Percentiles rank a stretch among this genome's conserved stretches.
These are phyloP conservation scores for Eriosoma lanigerum DNA, from an alignment of 1,140 invertebrate genomes.

Conservation along the genomic window DNA sequence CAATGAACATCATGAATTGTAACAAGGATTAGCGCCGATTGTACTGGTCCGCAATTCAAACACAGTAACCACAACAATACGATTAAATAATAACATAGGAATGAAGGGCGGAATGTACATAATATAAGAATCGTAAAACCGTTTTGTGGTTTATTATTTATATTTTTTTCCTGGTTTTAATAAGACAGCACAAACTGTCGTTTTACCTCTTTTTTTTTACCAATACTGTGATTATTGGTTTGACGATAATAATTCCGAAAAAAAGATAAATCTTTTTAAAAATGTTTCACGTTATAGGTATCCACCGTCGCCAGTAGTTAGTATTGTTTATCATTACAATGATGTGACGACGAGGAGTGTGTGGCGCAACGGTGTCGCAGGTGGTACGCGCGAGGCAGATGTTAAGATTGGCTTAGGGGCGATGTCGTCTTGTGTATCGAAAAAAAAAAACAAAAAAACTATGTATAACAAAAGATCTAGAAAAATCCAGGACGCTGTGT, in stretches of 20 bases:
- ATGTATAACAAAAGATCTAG: constrained; percentile 21
- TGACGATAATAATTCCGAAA: neutral
- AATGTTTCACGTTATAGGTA: neutral
- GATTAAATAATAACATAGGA: neutral
- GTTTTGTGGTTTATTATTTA: neutral
- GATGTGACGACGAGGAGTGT: constrained; percentile 1
- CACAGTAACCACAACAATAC: constrained; percentile 27
- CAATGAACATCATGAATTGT: neutral
- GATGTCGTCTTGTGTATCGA: constrained; percentile 43
- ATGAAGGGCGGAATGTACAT: neutral
- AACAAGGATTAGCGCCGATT: constrained; percentile 40
- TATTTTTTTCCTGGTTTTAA: neutral
- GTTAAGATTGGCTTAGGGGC: constrained; percentile 47
- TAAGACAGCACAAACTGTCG: neutral
- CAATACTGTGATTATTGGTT: neutral
- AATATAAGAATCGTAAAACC: constrained; percentile 23
- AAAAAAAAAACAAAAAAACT: neutral
- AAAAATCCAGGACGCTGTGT: constrained; percentile 37
- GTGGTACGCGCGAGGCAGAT: constrained; percentile 38
- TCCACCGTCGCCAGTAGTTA: neutral
- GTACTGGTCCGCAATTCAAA: constrained; percentile 23
- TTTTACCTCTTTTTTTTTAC: constrained; percentile 15
- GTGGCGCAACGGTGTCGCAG: constrained; percentile 42
- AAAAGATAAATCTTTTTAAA: neutral
- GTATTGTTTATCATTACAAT: constrained; percentile 4